Conservation (phyloP, 2,888 invertebrate genomes). For the Ditula angustiorana region DNA sequence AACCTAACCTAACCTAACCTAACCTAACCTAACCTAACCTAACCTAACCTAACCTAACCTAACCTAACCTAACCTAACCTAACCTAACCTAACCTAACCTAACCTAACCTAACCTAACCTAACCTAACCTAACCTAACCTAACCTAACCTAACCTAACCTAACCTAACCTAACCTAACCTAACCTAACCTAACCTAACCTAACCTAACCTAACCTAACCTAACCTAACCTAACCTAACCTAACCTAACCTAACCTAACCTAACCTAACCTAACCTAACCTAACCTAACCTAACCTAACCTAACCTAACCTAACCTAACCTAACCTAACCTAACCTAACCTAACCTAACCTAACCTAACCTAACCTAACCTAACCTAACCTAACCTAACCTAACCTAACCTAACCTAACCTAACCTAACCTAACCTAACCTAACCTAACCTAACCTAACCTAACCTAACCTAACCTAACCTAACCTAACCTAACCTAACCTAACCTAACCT, state of each 20-base stretch:
- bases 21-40: conserved; percentile 20
- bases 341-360: conserved; percentile 37
- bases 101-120: conserved; percentile 38
- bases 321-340: conserved; percentile 38
- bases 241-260: conserved; percentile 35
- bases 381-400: conserved; percentile 32
- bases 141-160: conserved; percentile 42
- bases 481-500: conserved; percentile 35
- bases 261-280: conserved; percentile 35
- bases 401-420: conserved; percentile 37
- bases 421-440: conserved; percentile 36
- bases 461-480: conserved; percentile 36
- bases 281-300: conserved; percentile 37
- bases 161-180: conserved; percentile 37
- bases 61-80: conserved; percentile 21
- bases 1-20: conserved; percentile 20
- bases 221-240: conserved; percentile 35
- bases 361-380: conserved; percentile 35
- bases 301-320: conserved; percentile 36
- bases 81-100: conserved; percentile 33
- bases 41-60: conserved; percentile 20
- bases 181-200: conserved; percentile 35
- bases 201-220: conserved; percentile 35
- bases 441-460: conserved; percentile 34
- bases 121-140: conserved; percentile 25